These are phyloP conservation scores for Crambe crambe DNA, from an alignment of 37 sponge, comb jelly and placozoan species.

Conservation along the genomic window DNA sequence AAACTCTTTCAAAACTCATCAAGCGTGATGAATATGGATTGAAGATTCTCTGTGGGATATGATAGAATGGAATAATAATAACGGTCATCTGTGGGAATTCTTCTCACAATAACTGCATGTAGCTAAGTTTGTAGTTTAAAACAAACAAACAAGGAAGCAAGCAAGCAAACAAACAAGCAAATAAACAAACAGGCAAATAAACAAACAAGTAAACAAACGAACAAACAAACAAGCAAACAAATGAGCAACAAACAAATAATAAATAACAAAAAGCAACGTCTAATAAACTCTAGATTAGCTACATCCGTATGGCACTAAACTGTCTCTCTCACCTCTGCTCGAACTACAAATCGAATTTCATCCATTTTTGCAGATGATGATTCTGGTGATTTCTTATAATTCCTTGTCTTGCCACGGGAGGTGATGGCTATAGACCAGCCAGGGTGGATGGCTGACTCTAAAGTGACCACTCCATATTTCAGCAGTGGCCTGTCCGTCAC, in stretches of 20 bases:
- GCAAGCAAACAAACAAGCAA: no score
- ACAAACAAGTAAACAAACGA: no score
- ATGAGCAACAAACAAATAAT: not conserved
- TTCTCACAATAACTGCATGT: no score
- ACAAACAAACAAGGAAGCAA: no score
- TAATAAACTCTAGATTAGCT: no score
- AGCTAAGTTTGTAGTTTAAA: no score
- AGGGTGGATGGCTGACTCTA: conserved; percentile 10
- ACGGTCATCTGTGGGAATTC: no score
- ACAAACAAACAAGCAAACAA: no score
- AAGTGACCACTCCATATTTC: conserved; percentile 2
- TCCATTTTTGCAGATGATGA: not conserved
- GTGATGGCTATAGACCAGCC: not conserved
- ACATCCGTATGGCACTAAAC: not conserved
- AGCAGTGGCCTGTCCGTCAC: not conserved
- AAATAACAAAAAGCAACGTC: not conserved
- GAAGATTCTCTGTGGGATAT: not conserved
- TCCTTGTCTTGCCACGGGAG: not conserved
- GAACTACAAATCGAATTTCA: not conserved
- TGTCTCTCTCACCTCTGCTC: not conserved
- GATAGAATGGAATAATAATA: no score
- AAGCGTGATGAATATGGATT: not conserved
- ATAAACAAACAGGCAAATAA: no score
- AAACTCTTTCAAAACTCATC: not conserved
- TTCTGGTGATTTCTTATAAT: not conserved